Percentiles rank a stretch among this genome's conserved stretches.
Conservation (phyloP, 2,888 invertebrate genomes). For the Standfussiana lucernea region DNA sequence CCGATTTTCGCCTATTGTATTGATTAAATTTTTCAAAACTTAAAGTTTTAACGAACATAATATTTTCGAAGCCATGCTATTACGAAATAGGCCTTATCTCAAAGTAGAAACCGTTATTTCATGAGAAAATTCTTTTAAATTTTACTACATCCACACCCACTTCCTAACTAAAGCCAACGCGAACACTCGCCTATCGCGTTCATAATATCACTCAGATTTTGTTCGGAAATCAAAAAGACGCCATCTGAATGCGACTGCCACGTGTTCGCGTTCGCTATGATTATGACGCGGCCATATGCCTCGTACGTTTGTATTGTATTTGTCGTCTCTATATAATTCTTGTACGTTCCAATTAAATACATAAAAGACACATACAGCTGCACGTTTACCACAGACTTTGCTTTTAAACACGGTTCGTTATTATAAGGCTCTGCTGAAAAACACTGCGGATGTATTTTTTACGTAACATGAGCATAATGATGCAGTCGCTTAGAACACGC, state of each 20-base stretch:
- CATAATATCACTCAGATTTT: background rate
- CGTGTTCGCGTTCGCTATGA: background rate
- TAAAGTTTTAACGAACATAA: background rate
- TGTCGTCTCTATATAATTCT: background rate
- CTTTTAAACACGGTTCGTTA: slow-evolving; percentile 41
- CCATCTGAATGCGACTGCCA: background rate
- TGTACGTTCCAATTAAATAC: background rate
- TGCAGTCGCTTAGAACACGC: slow-evolving; percentile 45
- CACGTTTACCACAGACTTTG: slow-evolving; percentile 16
- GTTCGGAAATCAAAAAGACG: background rate
- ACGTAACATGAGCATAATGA: slow-evolving; percentile 56
- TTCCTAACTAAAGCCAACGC: background rate
- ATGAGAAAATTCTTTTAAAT: background rate
- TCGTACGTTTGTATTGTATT: background rate
- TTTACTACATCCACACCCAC: background rate
- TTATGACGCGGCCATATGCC: background rate
- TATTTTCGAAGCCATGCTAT: background rate
- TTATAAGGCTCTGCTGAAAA: slow-evolving; percentile 24
- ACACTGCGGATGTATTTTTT: slow-evolving; percentile 53
- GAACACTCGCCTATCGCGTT: too few species aligned
- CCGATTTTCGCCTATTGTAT: background rate
- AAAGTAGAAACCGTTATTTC: background rate
- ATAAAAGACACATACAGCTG: slow-evolving; percentile 1
- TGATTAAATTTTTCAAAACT: background rate
- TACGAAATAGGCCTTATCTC: background rate